phyloP scores from a whole-genome alignment of 2,113 vertebrate species.

The Phocoena phocoena region DNA sequence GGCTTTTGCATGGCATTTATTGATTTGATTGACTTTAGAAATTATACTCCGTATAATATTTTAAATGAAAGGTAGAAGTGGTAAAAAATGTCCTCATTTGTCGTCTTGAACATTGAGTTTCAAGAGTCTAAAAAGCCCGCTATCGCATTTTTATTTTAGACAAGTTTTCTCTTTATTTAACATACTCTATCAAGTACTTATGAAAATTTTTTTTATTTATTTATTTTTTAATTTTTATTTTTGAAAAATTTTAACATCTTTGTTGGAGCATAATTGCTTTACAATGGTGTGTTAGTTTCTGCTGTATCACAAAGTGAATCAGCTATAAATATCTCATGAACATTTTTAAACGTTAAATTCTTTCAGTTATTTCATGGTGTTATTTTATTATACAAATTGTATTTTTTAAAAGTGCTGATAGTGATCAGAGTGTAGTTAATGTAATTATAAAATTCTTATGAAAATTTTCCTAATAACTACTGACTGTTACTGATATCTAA shows the following conservation, averaged over 20 bases:
- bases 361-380: conserved; percentile 20
- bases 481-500: background rate
- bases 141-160: background rate
- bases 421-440: background rate
- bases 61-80: background rate
- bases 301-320: too few species aligned
- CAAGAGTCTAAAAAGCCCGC: background rate
- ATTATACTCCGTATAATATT: conserved; percentile 10
- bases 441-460: conserved; percentile 29
- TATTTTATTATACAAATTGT: background rate
- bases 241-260: too few species aligned
- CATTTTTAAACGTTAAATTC: background rate
- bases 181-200: background rate
- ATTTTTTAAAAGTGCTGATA: conserved; percentile 4
- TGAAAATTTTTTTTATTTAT: background rate
- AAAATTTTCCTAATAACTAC: conserved; percentile 24
- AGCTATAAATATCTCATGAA: background rate
- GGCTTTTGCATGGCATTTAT: background rate
- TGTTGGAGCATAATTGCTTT: too few species aligned
- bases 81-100: background rate
- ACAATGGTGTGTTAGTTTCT: too few species aligned
- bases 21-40: conserved; percentile 36
- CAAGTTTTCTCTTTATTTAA: background rate
- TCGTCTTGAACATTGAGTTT: background rate
- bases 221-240: too few species aligned